Percentiles rank a stretch among this genome's conserved stretches.
Conservation (phyloP, 2,113 vertebrate genomes). For the Microcebus griseorufus region DNA sequence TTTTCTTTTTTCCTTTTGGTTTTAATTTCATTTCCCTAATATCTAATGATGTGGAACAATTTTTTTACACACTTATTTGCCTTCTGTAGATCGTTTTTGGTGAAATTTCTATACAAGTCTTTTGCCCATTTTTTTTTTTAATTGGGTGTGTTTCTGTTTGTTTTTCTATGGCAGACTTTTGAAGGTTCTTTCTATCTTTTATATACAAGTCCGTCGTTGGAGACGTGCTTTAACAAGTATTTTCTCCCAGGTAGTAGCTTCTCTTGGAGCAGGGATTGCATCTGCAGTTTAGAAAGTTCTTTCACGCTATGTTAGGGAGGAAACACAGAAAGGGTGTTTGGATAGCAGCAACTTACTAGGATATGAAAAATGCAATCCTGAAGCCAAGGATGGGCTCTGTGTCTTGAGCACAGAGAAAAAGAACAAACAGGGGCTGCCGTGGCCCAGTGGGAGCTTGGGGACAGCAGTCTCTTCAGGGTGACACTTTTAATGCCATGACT, state of each 20-base stretch:
- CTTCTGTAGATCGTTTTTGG: background rate
- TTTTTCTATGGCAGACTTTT: background rate
- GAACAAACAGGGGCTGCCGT: background rate
- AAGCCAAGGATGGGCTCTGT: accelerated
- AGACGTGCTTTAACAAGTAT: background rate
- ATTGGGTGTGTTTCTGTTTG: background rate
- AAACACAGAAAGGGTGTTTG: background rate
- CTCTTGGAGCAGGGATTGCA: background rate
- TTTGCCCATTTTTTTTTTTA: no score
- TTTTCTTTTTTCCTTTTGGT: background rate
- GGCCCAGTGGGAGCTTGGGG: accelerated
- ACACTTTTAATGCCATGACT: slow-evolving; percentile 64
- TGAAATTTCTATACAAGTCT: no score
- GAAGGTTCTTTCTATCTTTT: background rate
- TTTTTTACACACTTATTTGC: background rate
- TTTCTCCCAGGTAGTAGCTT: background rate
- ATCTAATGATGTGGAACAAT: background rate
- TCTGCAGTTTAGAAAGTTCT: slow-evolving; percentile 5
- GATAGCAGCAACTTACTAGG: background rate
- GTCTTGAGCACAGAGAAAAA: background rate
- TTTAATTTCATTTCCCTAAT: background rate
- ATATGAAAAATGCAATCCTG: background rate
- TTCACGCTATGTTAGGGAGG: background rate
- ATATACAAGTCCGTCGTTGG: background rate
- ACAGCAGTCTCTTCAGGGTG: background rate